Evolutionary conservation across 2,888 invertebrate genomes (phyloP).

Genomic region (Heliconius hortense): DNA sequence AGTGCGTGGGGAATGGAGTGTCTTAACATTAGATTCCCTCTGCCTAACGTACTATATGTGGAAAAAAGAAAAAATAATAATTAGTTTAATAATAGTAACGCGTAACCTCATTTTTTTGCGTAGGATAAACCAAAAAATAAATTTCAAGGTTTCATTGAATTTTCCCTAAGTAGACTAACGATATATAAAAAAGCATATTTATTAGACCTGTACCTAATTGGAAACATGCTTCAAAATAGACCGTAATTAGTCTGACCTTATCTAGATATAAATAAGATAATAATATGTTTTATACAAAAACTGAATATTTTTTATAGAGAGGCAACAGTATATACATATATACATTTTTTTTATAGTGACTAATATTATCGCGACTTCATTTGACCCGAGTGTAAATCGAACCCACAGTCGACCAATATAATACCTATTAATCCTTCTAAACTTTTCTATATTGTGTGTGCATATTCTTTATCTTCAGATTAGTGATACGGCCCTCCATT

Average conservation of each 20-base stretch:
- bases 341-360: no score
- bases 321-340: neutral
- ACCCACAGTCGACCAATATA: no score
- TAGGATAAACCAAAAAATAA: neutral
- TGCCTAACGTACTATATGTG: neutral
- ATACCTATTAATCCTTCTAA: no score
- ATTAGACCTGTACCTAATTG: neutral
- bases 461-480: no score
- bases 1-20: neutral
- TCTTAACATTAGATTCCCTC: neutral
- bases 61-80: no score
- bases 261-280: constrained; percentile 1
- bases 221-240: neutral
- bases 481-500: no score
- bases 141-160: neutral
- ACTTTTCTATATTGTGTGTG: no score
- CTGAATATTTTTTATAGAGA: neutral
- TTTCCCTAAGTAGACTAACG: neutral
- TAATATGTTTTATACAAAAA: neutral
- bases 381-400: no score
- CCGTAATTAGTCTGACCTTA: constrained; percentile 7
- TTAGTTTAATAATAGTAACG: no score
- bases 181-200: neutral
- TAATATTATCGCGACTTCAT: no score
- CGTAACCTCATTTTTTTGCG: no score